Evolutionary conservation across 2,113 vertebrate genomes (phyloP), one percentile per base, ranked within the genome.

Genomic region (Dipodomys spectabilis): DNA sequence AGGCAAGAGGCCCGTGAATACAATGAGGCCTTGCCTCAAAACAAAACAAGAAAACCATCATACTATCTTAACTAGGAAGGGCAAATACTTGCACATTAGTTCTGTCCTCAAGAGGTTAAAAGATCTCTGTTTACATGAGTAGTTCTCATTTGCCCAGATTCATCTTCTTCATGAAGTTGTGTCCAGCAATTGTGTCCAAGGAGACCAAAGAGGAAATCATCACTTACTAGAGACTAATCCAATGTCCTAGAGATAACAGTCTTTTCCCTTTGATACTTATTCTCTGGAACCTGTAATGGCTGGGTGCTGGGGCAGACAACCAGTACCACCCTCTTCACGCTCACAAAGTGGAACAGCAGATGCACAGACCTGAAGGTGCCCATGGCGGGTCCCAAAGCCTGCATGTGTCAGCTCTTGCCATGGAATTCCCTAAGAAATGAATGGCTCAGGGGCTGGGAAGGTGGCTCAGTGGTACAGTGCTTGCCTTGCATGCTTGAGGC

Each of bases 121-220:
- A 57, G 30, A 89, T 28, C 60, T 82, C 79, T 39, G 72, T 75
- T 96, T 71, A 45, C 73, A 74, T 89, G 45, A 32, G 25, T 89
- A 28, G 13, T 44, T 79, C 25, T 69, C 57, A 69, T 82, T 69
- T 73, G 79, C 39, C 8, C 86, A 69, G 49, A 20, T 65, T 74
- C 49, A 35, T 91, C 53, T 82, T 83, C 74, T 62, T 19, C 11
- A 75, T 74, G 60, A 25, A 84, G 62, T 49, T 20, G 13, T 20
- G n/a, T 75, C n/a, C 27, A 81, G 84, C 69, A 77, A 9, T n/a
- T 74, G 49, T 83, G 49, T 86, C 86, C 72, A 88, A 90, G 25
- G 67, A 11, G 19, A 32, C 75, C 32, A 81, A 80, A 94, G 30
- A 20, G 30, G 25, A 6, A 72, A 81, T n/a, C 27, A 53, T 75